Conservation (phyloP, 2,797 vertebrate genomes). For the Discoglossus pictus region DNA sequence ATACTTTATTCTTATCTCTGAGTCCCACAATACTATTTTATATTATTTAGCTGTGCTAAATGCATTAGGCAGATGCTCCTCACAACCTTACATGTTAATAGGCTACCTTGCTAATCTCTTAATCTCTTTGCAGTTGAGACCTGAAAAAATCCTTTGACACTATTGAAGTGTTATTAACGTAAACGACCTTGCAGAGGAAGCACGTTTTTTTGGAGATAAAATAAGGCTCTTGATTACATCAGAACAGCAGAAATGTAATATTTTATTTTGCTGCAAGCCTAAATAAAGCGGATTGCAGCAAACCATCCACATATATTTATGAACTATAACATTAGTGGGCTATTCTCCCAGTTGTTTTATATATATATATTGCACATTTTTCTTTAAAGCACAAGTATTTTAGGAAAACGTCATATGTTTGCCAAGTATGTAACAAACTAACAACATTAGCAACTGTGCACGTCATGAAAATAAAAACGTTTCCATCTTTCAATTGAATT, state of each 20-base stretch:
- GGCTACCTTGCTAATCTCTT: slow-evolving; percentile 31
- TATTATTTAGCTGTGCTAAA: slow-evolving; percentile 15
- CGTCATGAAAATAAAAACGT: no score
- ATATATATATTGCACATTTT: no score
- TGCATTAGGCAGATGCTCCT: slow-evolving; percentile 39
- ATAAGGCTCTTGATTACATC: slow-evolving; percentile 20
- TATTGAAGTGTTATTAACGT: slow-evolving; percentile 40
- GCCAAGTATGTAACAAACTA: no score
- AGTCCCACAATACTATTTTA: slow-evolving; percentile 6
- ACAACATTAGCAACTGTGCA: no score
- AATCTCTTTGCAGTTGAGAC: slow-evolving; percentile 35
- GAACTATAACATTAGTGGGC: slow-evolving; percentile 4
- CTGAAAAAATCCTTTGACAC: slow-evolving; percentile 22
- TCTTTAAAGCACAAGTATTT: no score
- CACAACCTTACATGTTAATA: slow-evolving; percentile 35
- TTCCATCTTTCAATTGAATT: no score
- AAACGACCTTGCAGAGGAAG: slow-evolving; percentile 40
- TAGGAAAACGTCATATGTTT: no score
- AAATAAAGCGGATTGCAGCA: slow-evolving; percentile 34
- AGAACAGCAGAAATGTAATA: slow-evolving; percentile 5
- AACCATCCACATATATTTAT: slow-evolving; percentile 22
- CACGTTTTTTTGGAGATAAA: slow-evolving; percentile 24
- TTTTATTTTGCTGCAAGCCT: slow-evolving; percentile 21
- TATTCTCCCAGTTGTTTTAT: slow-evolving; percentile 13
- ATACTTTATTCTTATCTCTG: background rate